Evolutionary conservation across 1,140 invertebrate genomes (phyloP).

Genomic region (Brachionus paranguensis): DNA sequence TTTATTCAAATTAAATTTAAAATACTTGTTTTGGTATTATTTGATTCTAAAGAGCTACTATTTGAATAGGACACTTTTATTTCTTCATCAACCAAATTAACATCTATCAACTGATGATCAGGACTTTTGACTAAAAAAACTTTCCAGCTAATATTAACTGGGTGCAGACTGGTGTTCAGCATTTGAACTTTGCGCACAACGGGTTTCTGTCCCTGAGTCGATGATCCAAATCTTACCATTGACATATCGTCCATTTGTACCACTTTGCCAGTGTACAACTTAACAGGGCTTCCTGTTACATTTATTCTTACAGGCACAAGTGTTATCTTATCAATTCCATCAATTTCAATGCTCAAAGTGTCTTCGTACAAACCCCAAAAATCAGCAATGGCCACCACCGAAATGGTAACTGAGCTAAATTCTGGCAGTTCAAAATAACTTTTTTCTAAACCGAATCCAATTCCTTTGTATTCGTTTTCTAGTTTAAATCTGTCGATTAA

Average conservation of each 20-base stretch:
- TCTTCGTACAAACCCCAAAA: slow-evolving; percentile 26
- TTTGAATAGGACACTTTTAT: not conserved
- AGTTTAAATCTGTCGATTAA: not conserved
- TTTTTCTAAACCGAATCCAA: slow-evolving; percentile 16
- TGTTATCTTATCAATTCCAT: not conserved
- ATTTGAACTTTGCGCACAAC: not conserved
- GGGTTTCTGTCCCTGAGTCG: not conserved
- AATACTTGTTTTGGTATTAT: not conserved
- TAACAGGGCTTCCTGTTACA: not conserved
- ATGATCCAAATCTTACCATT: slow-evolving; percentile 11
- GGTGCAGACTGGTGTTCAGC: not conserved
- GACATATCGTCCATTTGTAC: not conserved
- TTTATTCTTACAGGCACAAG: not conserved
- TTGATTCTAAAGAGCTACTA: not conserved
- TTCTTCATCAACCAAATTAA: not conserved
- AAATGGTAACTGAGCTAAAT: not conserved
- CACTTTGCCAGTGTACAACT: slow-evolving; percentile 27
- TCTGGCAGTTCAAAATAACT: slow-evolving; percentile 10
- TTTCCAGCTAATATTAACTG: slow-evolving; percentile 23
- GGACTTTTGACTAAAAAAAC: not conserved
- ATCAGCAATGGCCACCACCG: not conserved
- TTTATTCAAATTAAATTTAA: not conserved
- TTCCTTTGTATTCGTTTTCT: not conserved
- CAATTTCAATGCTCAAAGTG: not conserved
- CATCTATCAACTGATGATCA: slow-evolving; percentile 3